These are phyloP conservation scores for Lepidocyrtoides sp. DNA, from an alignment of 2,888 invertebrate genomes.

Conservation along the genomic window DNA sequence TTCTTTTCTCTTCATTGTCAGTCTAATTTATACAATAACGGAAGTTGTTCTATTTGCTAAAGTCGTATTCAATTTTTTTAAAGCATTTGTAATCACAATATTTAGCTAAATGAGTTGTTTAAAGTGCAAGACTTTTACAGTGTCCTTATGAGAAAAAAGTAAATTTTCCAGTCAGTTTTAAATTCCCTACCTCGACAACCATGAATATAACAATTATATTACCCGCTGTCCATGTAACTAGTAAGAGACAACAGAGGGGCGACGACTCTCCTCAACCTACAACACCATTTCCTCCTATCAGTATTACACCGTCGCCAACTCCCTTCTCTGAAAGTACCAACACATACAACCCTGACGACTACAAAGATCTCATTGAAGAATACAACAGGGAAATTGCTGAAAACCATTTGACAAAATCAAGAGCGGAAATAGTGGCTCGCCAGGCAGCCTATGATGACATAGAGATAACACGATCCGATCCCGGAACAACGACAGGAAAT, in stretches of 20 bases:
- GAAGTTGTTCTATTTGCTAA: not conserved
- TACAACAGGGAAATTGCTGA: slow-evolving; percentile 69
- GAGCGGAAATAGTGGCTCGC: slow-evolving; percentile 76
- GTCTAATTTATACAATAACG: not conserved
- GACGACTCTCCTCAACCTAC: slow-evolving; percentile 84
- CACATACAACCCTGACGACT: slow-evolving; percentile 75
- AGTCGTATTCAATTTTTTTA: not conserved
- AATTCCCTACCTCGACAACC: not conserved
- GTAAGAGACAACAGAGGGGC: slow-evolving; percentile 69
- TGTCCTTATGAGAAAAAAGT: not conserved
- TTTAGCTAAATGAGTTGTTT: not conserved
- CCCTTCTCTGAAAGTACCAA: slow-evolving; percentile 72
- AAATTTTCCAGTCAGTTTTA: not conserved
- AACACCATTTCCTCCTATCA: slow-evolving; percentile 84
- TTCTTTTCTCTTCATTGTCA: too few species aligned
- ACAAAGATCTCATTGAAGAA: slow-evolving; percentile 75
- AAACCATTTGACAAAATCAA: slow-evolving; percentile 67
- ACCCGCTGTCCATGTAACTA: slow-evolving; percentile 83
- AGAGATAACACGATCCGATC: slow-evolving; percentile 44
- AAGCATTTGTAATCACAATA: not conserved
- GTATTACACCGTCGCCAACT: slow-evolving; percentile 84
- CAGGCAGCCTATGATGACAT: slow-evolving; percentile 78
- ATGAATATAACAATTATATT: slow-evolving; percentile 85
- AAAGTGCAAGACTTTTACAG: not conserved
- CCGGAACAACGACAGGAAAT: slow-evolving; percentile 40